Evolutionary conservation across 1,140 invertebrate genomes (phyloP), one percentile per base, ranked within the genome.

Genomic region (Drosophila punjabiensis): DNA sequence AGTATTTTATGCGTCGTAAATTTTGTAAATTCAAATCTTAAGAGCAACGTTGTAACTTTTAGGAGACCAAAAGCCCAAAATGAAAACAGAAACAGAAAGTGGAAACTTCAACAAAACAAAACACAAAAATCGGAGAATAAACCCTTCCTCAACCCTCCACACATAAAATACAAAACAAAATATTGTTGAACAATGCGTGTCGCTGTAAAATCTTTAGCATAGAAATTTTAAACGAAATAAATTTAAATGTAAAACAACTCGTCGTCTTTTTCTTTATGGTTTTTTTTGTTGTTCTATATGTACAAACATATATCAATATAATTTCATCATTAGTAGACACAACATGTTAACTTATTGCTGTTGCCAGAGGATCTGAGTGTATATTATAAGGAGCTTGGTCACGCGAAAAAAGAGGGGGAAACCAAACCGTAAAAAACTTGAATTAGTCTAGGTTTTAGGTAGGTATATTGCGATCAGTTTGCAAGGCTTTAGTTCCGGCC

Each of bases 401-500:
- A 50, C 24, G 39, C 39, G n/a, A n/a, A 71, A 76, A 81, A 58
- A 74, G n/a, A 30, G 13, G 18, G 63, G 69, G 5, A 18, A 52
- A 79, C 65, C 64, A 65, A 70, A 48, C 30, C 39, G 32, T 69
- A 43, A 41, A 79, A 55, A 71, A 59, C 33, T 65, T 35, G 53
- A 81, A 77, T 65, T 88, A 81, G 66, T 52, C 70, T 74, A 77
- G 32, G 35, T 37, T 30, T n/a, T 30, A 59, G 58, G n/a, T 56
- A 59, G 55, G 55, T 58, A 11, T 13, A 14, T 4, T 11, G 13
- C 7, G 30, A 28, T 66, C 37, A 43, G 63, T 59, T 28, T 28
- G 20, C 9, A 9, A 5, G 10, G 10, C 18, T 11, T 73, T 24
- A 90, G 63, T 91, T 78, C 32, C 94, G 94, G 3, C 96, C 96